Percentiles rank a stretch among this genome's conserved stretches.
Conservation (phyloP, 2,797 vertebrate genomes). For the Babyrousa celebensis region DNA sequence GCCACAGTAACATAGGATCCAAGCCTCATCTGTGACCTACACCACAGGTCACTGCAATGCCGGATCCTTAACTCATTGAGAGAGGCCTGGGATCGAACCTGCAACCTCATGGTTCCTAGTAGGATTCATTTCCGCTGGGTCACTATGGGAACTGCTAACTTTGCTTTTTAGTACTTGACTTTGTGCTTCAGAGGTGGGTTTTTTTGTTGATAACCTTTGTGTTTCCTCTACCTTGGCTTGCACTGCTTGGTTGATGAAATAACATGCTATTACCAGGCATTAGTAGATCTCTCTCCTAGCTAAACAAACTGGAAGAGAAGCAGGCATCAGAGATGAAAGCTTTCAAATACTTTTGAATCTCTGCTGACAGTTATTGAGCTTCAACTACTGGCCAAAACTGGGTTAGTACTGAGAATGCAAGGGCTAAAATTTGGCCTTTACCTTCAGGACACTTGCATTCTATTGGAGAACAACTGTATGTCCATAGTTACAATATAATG, state of each 20-base stretch:
- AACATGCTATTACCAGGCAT: neutral
- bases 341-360: constrained; percentile 41
- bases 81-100: too few relatives aligned
- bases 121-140: too few relatives aligned
- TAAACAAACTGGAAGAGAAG: neutral
- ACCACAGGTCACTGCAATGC: too few relatives aligned
- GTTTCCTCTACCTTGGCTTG: neutral
- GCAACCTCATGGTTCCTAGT: too few relatives aligned
- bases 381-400: neutral
- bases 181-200: neutral
- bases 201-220: neutral
- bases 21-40: too few relatives aligned
- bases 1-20: too few relatives aligned
- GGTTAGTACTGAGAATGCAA: neutral
- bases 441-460: constrained; percentile 16
- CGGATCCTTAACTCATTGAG: too few relatives aligned
- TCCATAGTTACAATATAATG: neutral
- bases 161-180: neutral
- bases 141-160: neutral
- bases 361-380: neutral
- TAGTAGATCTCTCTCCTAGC: neutral
- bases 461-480: neutral
- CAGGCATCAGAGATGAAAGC: neutral
- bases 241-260: neutral
- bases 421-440: constrained; percentile 32